Evolutionary conservation across 2,797 vertebrate genomes (phyloP).

Genomic region (Jordanella pulchra): DNA sequence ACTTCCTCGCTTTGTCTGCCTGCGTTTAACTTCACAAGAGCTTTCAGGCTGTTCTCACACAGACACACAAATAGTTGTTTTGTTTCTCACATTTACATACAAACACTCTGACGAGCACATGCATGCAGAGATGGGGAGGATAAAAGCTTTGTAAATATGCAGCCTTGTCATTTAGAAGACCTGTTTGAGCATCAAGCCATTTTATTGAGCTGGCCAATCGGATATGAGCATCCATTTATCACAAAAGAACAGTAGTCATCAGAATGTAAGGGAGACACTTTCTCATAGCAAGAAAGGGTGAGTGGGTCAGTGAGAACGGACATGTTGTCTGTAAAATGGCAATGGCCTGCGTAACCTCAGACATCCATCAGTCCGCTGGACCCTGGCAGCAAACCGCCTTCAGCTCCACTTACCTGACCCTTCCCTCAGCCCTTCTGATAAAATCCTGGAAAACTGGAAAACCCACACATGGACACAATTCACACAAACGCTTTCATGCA

Average conservation of each 20-base stretch:
- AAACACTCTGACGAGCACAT: conserved; percentile 55
- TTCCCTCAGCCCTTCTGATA: conserved; percentile 48
- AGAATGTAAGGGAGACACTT: conserved; percentile 48
- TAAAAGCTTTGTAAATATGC: not conserved
- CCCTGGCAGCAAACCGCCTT: conserved; percentile 62
- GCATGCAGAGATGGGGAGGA: conserved; percentile 30
- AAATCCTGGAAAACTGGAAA: conserved; percentile 12
- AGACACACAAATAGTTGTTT: conserved; percentile 73
- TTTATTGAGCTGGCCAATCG: not conserved
- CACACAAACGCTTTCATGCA: conserved; percentile 26
- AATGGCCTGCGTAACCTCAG: conserved; percentile 58
- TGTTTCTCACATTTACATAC: conserved; percentile 72
- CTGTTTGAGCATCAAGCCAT: not conserved
- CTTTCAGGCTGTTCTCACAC: conserved; percentile 77
- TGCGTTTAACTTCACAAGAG: conserved; percentile 77
- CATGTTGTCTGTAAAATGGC: conserved; percentile 68
- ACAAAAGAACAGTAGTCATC: conserved; percentile 46
- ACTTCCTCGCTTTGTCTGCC: conserved; percentile 85
- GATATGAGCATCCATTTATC: conserved; percentile 2
- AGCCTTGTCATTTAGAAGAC: conserved; percentile 2
- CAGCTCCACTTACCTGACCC: conserved; percentile 54
- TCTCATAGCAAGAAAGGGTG: conserved; percentile 50
- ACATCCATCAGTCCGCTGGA: conserved; percentile 63
- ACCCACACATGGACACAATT: conserved; percentile 4
- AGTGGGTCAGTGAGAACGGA: conserved; percentile 71